Evolutionary conservation across 2,113 vertebrate genomes (phyloP).

Genomic region (Smithornis capensis): DNA sequence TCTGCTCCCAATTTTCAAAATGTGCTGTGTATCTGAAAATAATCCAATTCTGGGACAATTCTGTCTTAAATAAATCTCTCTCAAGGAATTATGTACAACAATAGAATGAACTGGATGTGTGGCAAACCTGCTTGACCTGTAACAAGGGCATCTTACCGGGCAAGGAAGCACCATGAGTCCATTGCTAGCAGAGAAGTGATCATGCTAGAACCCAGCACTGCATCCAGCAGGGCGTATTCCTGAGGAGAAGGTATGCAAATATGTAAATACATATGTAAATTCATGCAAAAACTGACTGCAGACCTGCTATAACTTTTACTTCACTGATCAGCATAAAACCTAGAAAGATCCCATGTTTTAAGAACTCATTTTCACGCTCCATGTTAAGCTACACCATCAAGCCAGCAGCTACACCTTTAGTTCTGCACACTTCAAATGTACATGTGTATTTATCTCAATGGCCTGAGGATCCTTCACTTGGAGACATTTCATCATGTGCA

Average conservation of each 20-base stretch:
- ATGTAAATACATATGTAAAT: not conserved
- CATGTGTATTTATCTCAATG: not conserved
- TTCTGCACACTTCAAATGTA: not conserved
- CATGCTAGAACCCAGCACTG: conserved; percentile 82
- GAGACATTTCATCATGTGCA: not conserved
- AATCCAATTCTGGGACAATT: not conserved
- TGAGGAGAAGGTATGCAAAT: conserved; percentile 33
- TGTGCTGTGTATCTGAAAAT: not conserved
- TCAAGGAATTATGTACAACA: not conserved
- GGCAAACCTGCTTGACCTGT: not conserved
- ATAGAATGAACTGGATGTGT: not conserved
- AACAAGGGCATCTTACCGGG: conserved; percentile 75
- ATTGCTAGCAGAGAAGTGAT: conserved; percentile 85
- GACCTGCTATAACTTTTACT: not conserved
- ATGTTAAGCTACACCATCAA: not conserved
- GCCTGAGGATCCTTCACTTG: not conserved
- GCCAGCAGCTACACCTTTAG: not conserved
- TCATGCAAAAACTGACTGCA: not conserved
- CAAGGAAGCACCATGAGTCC: conserved; percentile 93
- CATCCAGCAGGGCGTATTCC: conserved; percentile 82
- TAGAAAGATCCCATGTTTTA: not conserved
- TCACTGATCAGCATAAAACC: not conserved
- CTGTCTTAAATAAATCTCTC: not conserved
- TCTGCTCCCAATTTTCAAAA: not conserved
- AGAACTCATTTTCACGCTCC: not conserved